Base-by-base conservation (phyloP, 1,140 invertebrate genomes). In the Cotesia typhae region DNA sequence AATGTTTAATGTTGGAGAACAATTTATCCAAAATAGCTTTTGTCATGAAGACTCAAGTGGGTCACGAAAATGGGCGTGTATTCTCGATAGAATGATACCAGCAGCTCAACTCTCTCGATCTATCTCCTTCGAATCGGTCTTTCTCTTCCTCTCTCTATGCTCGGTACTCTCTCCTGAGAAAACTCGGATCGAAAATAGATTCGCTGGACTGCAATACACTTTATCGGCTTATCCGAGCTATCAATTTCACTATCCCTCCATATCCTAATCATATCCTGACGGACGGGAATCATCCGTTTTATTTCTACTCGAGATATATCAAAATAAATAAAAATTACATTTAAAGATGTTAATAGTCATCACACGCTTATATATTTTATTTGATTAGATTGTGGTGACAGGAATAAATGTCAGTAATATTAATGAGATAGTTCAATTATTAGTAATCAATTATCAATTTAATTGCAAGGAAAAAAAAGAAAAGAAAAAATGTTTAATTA, bases 1-100 rank as follows among this genome's bases (percentile, higher is more conserved):
- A 5, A 37, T 63, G 60, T 38, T 41, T 9, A 63, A 63, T 63
- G 37, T 12, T 10, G 37, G 36, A 63, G 60, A 47, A 47, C 36
- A 41, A 63, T 63, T 63, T n/a, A 37, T 38, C 60, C 60, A 38
- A 63, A 63, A 63, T 41, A 63, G 60, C 57, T 59, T 59, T 59
- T 59, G 57, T 59, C 57, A 59, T 28, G 57, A 20, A 10, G 57
- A 59, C 17, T 6, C 41, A 59, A 20, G 57, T 59, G 20, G 57
- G 57, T 59, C 57, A 59, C 20, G 57, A 59, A 59, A 28, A 59
- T 59, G 17, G 57, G 57, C 57, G 20, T 17, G 14, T 20, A 59
- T 20, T 59, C 57, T 59, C 57, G 17, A 9, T 17, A 59, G 57
- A 20, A 9, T 59, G 17, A 55, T 47, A 55, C 53, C 9, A 28